Conservation (phyloP, 2,888 invertebrate genomes). For the Neoaliturus tenellus region DNA sequence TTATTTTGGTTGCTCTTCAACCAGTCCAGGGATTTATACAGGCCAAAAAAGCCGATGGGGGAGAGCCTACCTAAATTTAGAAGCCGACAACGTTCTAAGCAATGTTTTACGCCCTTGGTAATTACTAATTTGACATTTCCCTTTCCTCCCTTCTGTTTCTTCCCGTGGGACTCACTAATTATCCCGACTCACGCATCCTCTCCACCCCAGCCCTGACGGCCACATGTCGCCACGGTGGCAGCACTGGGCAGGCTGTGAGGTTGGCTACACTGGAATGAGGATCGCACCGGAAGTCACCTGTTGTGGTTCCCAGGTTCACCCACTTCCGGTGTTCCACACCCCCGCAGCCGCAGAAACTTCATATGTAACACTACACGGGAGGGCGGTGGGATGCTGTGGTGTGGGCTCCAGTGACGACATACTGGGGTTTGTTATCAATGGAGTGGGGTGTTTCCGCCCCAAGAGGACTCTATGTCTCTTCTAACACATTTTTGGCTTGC, state of each 20-base stretch:
- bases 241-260: too few species aligned
- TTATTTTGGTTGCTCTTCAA: too few species aligned
- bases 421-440: not conserved
- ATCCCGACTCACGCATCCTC: not conserved
- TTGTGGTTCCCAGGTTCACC: constrained; percentile 5
- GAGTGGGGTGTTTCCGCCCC: not conserved
- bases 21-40: too few species aligned
- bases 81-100: too few species aligned
- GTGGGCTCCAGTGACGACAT: not conserved
- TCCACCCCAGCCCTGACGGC: not conserved
- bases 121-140: too few species aligned
- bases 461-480: too few species aligned
- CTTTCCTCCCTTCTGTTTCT: not conserved
- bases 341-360: not conserved
- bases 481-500: too few species aligned
- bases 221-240: not conserved
- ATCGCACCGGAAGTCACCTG: constrained; percentile 15
- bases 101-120: too few species aligned
- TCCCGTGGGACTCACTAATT: not conserved
- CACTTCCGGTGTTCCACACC: not conserved
- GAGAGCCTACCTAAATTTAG: too few species aligned
- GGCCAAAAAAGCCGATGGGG: too few species aligned
- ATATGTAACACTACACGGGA: not conserved
- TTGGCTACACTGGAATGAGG: not conserved
- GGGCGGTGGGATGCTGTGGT: not conserved